A percentile compares a stretch with the other conserved stretches of the same genome.
These are phyloP conservation scores for Sarcophaga caerulescens DNA, from an alignment of 2,888 invertebrate species.

Conservation along the genomic window DNA sequence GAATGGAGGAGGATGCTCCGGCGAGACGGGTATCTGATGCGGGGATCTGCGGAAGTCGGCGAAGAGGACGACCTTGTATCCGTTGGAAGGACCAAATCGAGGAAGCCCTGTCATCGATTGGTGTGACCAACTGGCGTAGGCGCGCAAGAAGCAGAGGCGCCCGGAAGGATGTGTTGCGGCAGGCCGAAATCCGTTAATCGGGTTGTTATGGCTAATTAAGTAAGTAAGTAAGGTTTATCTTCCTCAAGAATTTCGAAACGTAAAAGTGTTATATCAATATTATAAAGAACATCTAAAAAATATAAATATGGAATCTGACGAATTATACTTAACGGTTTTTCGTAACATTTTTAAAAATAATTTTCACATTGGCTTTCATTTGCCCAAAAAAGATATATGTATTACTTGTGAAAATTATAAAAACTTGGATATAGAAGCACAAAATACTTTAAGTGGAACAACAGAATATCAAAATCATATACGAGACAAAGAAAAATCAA, in stretches of 20 bases:
- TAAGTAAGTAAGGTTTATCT: conserved; percentile 42
- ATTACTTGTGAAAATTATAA: conserved; percentile 33
- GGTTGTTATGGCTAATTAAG: no score
- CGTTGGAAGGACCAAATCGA: no score
- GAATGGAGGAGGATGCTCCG: no score
- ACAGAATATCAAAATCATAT: conserved; percentile 48
- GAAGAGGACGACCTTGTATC: no score
- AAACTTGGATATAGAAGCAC: conserved; percentile 26
- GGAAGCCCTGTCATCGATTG: no score
- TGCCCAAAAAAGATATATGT: conserved; percentile 32
- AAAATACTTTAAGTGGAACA: conserved; percentile 20
- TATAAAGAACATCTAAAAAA: conserved; percentile 11
- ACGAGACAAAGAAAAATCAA: conserved; percentile 47
- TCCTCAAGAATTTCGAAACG: conserved; percentile 34
- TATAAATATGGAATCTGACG: background rate
- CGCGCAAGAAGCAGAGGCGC: no score
- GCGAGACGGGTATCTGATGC: no score
- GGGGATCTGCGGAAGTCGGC: no score
- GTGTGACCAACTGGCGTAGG: no score
- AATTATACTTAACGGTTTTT: no score
- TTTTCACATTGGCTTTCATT: conserved; percentile 23
- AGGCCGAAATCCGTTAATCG: no score
- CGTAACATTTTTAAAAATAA: conserved; percentile 24
- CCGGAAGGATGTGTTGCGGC: no score
- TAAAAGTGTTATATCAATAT: conserved; percentile 9